Conservation (phyloP, 2,797 vertebrate species). For the Pteronotus mesoamericanus region DNA sequence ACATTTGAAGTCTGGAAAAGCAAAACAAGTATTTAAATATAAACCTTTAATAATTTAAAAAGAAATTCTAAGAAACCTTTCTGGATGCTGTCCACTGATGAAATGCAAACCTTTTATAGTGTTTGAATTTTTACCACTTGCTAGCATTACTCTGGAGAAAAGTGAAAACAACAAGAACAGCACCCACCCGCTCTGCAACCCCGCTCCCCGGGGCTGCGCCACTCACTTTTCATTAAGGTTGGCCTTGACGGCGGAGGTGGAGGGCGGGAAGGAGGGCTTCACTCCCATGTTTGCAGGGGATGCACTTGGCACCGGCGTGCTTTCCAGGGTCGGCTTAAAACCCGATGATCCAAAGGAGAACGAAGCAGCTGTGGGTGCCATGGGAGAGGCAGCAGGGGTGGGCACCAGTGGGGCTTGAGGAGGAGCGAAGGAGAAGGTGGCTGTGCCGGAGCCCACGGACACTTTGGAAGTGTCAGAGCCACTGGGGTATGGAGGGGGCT, state of each 20-base stretch:
- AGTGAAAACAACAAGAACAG: not conserved
- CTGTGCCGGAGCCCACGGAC: conserved; percentile 31
- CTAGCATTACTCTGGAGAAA: not conserved
- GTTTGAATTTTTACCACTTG: not conserved
- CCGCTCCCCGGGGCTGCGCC: not conserved
- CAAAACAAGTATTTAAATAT: not conserved
- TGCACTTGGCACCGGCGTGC: not conserved
- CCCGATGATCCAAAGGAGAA: conserved; percentile 74
- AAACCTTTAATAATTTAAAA: not conserved
- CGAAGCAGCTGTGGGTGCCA: conserved; percentile 55
- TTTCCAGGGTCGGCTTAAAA: conserved; percentile 78
- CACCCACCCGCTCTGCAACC: not conserved
- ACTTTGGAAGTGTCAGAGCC: conserved; percentile 64
- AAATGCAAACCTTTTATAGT: not conserved
- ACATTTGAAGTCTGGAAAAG: not conserved
- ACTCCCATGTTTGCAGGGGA: conserved; percentile 63
- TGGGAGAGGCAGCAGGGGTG: conserved; percentile 59
- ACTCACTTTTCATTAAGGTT: conserved; percentile 93
- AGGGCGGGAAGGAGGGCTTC: conserved; percentile 75
- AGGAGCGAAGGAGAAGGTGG: conserved; percentile 77
- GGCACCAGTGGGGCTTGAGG: conserved; percentile 70
- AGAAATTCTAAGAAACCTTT: not conserved
- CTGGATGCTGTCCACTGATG: not conserved
- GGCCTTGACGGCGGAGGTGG: conserved; percentile 84
- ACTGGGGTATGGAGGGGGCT: conserved; percentile 49